Conservation (phyloP, 2,113 vertebrate species). For the Dasypus novemcinctus region DNA sequence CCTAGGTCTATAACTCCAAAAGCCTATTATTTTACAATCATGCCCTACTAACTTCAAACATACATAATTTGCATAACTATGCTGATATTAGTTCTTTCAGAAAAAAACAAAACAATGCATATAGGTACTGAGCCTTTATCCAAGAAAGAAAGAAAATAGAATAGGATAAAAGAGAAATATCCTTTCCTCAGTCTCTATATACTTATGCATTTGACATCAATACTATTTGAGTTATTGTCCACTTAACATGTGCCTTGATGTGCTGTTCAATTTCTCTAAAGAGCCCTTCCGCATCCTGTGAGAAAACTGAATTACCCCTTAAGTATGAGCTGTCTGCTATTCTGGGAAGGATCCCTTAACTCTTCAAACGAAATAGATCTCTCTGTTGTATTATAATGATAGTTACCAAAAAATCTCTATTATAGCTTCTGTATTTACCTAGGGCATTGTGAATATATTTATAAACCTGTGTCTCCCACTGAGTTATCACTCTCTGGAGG, state of each 20-base stretch:
- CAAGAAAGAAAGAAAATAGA: not conserved
- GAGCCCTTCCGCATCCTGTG: not conserved
- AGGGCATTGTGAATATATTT: not conserved
- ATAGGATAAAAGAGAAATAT: not conserved
- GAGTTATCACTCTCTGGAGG: not conserved
- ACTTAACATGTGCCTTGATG: not conserved
- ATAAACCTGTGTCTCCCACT: not conserved
- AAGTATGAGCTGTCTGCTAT: not conserved
- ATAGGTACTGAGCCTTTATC: not conserved
- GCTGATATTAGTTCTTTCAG: not conserved
- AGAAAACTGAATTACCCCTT: not conserved
- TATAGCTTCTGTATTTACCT: not conserved
- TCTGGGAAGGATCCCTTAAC: not conserved
- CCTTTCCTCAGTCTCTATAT: not conserved
- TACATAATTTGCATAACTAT: not conserved
- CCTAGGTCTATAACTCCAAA: not conserved
- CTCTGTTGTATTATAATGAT: not conserved
- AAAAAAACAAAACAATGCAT: not conserved
- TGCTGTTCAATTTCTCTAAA: not conserved
- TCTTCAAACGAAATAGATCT: not conserved
- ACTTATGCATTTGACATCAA: not conserved
- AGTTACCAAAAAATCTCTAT: not conserved
- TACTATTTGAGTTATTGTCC: not conserved
- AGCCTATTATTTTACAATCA: not conserved
- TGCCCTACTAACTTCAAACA: not conserved